Evolutionary conservation across 1,140 invertebrate species (phyloP).

Genomic region (Papilio polyxenes): DNA sequence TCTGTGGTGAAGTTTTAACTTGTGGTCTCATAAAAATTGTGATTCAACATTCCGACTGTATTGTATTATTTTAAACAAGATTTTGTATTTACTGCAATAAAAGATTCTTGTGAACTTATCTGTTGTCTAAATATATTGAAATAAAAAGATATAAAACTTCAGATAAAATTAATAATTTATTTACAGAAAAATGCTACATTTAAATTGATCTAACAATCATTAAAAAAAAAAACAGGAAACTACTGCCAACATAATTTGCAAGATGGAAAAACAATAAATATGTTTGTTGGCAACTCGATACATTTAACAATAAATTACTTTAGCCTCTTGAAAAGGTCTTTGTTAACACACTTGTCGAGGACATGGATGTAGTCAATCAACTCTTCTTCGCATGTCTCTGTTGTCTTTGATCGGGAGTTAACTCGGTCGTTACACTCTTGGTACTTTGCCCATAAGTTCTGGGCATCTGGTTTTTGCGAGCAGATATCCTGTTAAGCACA

Average conservation of each 20-base stretch:
- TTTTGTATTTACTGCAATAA: slow-evolving; percentile 54
- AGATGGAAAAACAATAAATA: slow-evolving; percentile 10
- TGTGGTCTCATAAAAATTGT: background rate
- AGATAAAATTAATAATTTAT: slow-evolving; percentile 36
- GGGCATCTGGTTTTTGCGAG: slow-evolving; percentile 82
- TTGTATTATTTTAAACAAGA: slow-evolving; percentile 47
- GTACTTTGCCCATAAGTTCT: slow-evolving; percentile 84
- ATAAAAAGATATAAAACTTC: slow-evolving; percentile 9
- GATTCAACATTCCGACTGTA: slow-evolving; percentile 38
- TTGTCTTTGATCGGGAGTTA: slow-evolving; percentile 87
- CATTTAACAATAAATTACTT: slow-evolving; percentile 80
- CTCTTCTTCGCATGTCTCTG: slow-evolving; percentile 94
- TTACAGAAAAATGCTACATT: slow-evolving; percentile 33
- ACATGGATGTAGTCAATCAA: slow-evolving; percentile 94
- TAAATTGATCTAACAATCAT: slow-evolving; percentile 2
- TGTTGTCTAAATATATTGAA: slow-evolving; percentile 15
- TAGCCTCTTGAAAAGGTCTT: slow-evolving; percentile 86
- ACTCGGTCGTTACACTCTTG: slow-evolving; percentile 93
- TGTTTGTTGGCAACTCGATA: slow-evolving; percentile 5
- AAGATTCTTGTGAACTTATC: slow-evolving; percentile 39
- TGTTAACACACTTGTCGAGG: slow-evolving; percentile 93
- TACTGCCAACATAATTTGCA: background rate
- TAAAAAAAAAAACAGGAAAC: background rate
- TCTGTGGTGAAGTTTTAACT: background rate
- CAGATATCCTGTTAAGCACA: slow-evolving; percentile 67